Percentiles rank a stretch among this genome's conserved stretches.
phyloP scores from a whole-genome alignment of 2,888 invertebrate species.

The Drosophila mettleri region DNA sequence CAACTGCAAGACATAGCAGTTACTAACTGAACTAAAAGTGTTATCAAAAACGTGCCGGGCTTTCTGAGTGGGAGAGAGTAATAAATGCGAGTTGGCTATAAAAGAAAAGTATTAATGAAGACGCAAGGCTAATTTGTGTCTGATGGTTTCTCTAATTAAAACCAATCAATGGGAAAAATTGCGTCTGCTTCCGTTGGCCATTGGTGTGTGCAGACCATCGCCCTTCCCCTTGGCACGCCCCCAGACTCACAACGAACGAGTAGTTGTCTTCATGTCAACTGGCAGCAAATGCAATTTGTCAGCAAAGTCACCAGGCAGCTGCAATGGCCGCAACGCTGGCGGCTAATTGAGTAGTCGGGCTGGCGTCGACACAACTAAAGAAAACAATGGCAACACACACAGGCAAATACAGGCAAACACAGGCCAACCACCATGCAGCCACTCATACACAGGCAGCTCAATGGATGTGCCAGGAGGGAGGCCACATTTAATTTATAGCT shows the following conservation, averaged over 20 bases:
- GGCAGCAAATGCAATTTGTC: constrained; percentile 76
- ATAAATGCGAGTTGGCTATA: constrained; percentile 51
- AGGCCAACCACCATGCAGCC: too few species aligned
- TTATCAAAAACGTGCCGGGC: neutral
- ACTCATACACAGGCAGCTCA: constrained; percentile 3
- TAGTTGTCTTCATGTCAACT: constrained; percentile 56
- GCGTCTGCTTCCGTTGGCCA: constrained; percentile 58
- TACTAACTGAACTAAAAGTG: neutral
- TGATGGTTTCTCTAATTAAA: constrained; percentile 79
- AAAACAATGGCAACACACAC: constrained; percentile 20
- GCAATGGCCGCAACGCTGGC: constrained; percentile 52
- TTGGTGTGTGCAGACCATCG: constrained; percentile 2
- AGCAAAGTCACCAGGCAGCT: constrained; percentile 55
- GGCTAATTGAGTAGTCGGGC: constrained; percentile 67
- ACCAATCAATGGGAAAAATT: constrained; percentile 77
- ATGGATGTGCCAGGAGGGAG: constrained; percentile 12
- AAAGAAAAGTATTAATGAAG: constrained; percentile 75
- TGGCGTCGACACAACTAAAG: constrained; percentile 44
- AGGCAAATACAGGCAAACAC: constrained; percentile 9
- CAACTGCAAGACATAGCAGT: constrained; percentile 20
- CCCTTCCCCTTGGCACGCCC: neutral
- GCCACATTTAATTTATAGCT: constrained; percentile 68
- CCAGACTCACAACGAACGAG: neutral
- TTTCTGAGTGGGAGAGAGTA: constrained; percentile 1
- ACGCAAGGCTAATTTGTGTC: constrained; percentile 73